Evolutionary conservation across 2,888 invertebrate species (phyloP).

Genomic region (Heliconius ismenius): DNA sequence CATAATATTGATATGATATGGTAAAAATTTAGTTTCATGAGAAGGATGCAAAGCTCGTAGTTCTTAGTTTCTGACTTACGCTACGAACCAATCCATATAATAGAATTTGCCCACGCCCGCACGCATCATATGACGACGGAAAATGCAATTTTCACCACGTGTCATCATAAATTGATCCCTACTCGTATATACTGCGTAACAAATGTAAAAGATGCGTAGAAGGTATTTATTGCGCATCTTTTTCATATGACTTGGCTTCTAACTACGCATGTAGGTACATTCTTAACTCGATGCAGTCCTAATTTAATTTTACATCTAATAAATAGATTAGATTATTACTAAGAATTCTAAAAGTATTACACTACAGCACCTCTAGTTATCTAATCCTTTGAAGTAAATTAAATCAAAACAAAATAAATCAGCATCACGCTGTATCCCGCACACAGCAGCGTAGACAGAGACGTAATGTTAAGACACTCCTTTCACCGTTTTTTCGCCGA

Average conservation of each 20-base stretch:
- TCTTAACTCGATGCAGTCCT: constrained; percentile 1
- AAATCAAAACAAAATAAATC: too few species aligned
- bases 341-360: not conserved
- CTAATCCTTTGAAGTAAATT: not conserved
- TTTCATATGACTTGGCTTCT: not conserved
- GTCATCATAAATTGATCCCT: not conserved
- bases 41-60: not conserved
- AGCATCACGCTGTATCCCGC: too few species aligned
- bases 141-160: not conserved
- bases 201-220: not conserved
- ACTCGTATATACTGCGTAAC: not conserved
- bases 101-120: not conserved
- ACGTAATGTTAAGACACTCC: too few species aligned
- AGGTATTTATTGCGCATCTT: constrained; percentile 10
- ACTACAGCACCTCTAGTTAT: constrained; percentile 1
- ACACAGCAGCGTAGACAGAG: too few species aligned
- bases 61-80: not conserved
- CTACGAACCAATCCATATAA: not conserved
- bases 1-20: not conserved
- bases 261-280: not conserved
- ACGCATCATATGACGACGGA: not conserved
- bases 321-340: not conserved
- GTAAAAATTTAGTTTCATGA: not conserved
- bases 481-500: too few species aligned
- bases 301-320: constrained; percentile 8